A percentile compares a stretch with the other conserved stretches of the same genome.
phyloP scores from a whole-genome alignment of 2,888 invertebrate genomes.

The Ecdyonurus torrentis region DNA sequence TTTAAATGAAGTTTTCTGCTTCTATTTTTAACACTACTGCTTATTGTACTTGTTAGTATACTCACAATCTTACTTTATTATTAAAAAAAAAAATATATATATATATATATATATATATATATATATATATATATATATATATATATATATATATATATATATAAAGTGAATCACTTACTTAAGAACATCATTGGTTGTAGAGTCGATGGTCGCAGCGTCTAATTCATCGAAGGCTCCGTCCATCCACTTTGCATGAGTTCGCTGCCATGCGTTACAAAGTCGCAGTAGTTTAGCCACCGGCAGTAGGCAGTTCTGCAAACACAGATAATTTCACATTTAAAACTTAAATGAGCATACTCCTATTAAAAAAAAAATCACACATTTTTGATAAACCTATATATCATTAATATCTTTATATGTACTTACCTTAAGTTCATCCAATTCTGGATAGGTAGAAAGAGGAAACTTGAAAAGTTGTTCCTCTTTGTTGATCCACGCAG shows the following conservation, averaged over 20 bases:
- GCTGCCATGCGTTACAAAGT: slow-evolving; percentile 55
- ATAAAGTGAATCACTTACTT: slow-evolving; percentile 17
- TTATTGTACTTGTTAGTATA: too few species aligned
- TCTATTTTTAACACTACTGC: too few species aligned
- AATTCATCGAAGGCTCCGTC: slow-evolving; percentile 84
- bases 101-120: neutral
- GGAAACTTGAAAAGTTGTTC: slow-evolving; percentile 74
- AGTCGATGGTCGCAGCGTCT: slow-evolving; percentile 58
- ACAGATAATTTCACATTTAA: too few species aligned
- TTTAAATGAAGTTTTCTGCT: too few species aligned
- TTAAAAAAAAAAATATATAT: too few species aligned
- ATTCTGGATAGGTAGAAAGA: slow-evolving; percentile 52
- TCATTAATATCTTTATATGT: neutral
- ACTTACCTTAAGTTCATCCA: slow-evolving; percentile 51
- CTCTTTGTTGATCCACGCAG: slow-evolving; percentile 78
- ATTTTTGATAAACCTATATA: too few species aligned
- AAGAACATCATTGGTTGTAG: slow-evolving; percentile 58
- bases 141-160: neutral
- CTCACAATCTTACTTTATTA: too few species aligned
- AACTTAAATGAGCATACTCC: too few species aligned
- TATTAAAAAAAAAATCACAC: too few species aligned
- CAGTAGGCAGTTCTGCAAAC: neutral
- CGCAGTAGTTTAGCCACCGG: neutral
- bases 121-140: slow-evolving; percentile 1
- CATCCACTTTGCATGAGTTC: slow-evolving; percentile 74